These are phyloP conservation scores for Pseudococcus viburni DNA, from an alignment of 2,888 invertebrate genomes.

Conservation along the genomic window DNA sequence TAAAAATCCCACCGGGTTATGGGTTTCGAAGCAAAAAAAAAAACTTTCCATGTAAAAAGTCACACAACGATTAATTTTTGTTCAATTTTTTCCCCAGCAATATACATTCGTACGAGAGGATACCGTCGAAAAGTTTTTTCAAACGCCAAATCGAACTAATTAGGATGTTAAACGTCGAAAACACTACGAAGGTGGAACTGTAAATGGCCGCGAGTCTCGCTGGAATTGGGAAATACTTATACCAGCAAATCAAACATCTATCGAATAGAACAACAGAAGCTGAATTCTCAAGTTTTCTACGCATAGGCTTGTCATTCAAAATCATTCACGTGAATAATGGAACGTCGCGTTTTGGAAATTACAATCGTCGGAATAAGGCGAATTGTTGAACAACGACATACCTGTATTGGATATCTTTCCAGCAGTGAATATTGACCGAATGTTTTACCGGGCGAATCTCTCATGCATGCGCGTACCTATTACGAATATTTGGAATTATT, in stretches of 20 bases:
- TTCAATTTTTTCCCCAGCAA: background rate
- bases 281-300: background rate
- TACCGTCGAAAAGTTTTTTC: background rate
- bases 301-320: background rate
- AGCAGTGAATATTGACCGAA: too few species aligned
- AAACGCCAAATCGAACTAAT: background rate
- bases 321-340: constrained; percentile 34
- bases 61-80: constrained; percentile 6
- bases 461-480: too few species aligned
- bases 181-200: background rate
- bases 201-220: constrained; percentile 12
- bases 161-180: background rate
- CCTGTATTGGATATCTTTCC: too few species aligned
- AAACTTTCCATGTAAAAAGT: constrained; percentile 31
- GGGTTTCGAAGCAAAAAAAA: background rate
- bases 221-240: background rate
- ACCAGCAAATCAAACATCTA: background rate
- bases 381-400: too few species aligned
- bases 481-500: too few species aligned
- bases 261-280: background rate
- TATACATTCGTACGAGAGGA: background rate
- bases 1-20: background rate
- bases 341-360: constrained; percentile 10
- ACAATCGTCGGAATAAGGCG: background rate
- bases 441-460: too few species aligned